A percentile compares a stretch with the other conserved stretches of the same genome.
phyloP scores from a whole-genome alignment of 2,888 invertebrate species.

The Agrochola litura region DNA sequence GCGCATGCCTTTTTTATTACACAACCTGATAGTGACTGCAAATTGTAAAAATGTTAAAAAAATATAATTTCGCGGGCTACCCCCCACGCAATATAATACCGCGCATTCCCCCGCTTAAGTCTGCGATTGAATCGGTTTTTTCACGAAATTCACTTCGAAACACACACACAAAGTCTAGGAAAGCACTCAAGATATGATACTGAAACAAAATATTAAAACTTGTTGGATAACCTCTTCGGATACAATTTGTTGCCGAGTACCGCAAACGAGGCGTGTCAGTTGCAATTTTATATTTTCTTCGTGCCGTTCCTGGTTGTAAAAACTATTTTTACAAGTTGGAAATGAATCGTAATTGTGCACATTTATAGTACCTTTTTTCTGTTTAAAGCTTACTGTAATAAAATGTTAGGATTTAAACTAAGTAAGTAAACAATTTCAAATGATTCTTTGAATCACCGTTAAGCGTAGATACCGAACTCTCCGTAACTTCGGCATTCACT shows the following conservation, averaged over 20 bases:
- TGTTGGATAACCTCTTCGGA: constrained; percentile 1
- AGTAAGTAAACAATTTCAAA: neutral
- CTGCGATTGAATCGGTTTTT: neutral
- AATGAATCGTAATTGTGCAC: constrained; percentile 18
- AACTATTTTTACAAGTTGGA: neutral
- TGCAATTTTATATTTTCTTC: constrained; percentile 16
- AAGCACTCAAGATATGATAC: neutral
- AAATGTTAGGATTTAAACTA: neutral
- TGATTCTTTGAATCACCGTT: neutral
- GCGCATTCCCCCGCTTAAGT: too few relatives aligned
- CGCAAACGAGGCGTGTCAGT: neutral
- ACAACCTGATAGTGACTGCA: neutral
- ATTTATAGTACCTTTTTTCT: neutral
- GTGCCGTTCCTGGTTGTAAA: neutral
- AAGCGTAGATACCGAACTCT: neutral
- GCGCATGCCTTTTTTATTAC: neutral
- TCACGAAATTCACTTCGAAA: too few relatives aligned
- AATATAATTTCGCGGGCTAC: neutral
- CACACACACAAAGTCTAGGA: too few relatives aligned
- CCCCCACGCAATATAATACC: too few relatives aligned
- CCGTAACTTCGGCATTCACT: neutral
- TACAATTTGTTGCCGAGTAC: constrained; percentile 17
- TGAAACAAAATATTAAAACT: constrained; percentile 24
- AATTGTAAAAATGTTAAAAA: neutral
- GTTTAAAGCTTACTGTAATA: neutral